Base-by-base conservation (phyloP, 2,113 vertebrate genomes). In the Ochotona curzoniae region DNA sequence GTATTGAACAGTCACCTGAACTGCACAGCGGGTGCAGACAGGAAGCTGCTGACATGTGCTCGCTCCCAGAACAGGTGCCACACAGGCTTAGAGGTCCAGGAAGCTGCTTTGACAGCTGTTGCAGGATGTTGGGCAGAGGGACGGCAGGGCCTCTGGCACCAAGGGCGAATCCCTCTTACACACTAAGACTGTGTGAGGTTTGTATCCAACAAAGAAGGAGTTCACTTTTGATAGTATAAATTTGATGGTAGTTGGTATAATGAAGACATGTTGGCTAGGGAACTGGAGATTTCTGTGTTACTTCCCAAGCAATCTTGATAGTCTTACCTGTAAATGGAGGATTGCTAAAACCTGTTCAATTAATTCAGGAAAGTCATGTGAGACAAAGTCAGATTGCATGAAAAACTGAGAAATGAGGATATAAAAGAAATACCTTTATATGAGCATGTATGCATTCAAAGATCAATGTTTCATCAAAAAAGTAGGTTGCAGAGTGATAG, bases 401-500 rank as follows among this genome's bases (percentile, higher is more conserved):
- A 60, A 81, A 73, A 54, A 71, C 20, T 26, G 32, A 87, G 82
- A 75, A 93, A 75, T 2, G 84, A 89, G 71, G 21, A 3, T 38
- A 12, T 54, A 61, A 83, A 44, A 10, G 44, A 81, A 80, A 74
- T 47, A 26, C 49, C 38, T 94, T 44, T 63, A 35, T 84, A 10
- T 60, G 11, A 75, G 57, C 28, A 49, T 28, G 8, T 51, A n/a
- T 23, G 15, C 3, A 35, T 28, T 83, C 9, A 38, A 87, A 81
- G 87, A 84, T 67, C 25, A 85, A 47, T 51, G 5, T 73, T 69
- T 75, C 80, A 20, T 85, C 4, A 73, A 60, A 91, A 75, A 63
- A 69, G 2, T n/a, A 83, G 83, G 47, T 26, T 47, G 12, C 30
- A 74, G 75, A 79, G 64, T 84, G 57, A 13, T 63, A 83, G 69